phyloP scores from a whole-genome alignment of 2,113 vertebrate genomes.

The Erythrocercus mccallii region DNA sequence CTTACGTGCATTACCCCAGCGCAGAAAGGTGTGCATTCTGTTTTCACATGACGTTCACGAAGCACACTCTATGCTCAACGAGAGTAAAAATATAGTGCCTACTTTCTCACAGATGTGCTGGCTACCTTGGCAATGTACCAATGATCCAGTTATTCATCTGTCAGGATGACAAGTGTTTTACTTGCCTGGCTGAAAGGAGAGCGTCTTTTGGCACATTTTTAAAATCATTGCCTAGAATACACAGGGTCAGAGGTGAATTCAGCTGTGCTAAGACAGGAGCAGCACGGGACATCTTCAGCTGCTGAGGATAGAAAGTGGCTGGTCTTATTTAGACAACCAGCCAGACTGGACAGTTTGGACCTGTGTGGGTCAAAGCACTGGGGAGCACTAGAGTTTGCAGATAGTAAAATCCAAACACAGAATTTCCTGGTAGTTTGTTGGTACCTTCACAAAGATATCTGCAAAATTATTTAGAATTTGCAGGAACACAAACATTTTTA shows the following conservation, averaged over 20 bases:
- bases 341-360: not conserved
- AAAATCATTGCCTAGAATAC: not conserved
- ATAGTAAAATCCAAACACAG: not conserved
- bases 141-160: not conserved
- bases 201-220: not conserved
- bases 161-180: not conserved
- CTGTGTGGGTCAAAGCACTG: not conserved
- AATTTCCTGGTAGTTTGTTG: not conserved
- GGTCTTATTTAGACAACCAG: not conserved
- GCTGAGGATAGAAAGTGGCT: not conserved
- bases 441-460: not conserved
- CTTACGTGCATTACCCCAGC: not conserved
- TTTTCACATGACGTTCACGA: not conserved
- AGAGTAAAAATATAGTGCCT: not conserved
- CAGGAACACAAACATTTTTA: not conserved
- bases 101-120: not conserved
- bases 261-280: not conserved
- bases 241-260: not conserved
- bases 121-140: not conserved
- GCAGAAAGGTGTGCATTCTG: not conserved
- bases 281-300: not conserved
- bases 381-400: not conserved
- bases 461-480: not conserved
- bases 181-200: not conserved
- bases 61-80: not conserved